phyloP scores from a whole-genome alignment of 2,888 invertebrate genomes.

The Limnephilus marmoratus region DNA sequence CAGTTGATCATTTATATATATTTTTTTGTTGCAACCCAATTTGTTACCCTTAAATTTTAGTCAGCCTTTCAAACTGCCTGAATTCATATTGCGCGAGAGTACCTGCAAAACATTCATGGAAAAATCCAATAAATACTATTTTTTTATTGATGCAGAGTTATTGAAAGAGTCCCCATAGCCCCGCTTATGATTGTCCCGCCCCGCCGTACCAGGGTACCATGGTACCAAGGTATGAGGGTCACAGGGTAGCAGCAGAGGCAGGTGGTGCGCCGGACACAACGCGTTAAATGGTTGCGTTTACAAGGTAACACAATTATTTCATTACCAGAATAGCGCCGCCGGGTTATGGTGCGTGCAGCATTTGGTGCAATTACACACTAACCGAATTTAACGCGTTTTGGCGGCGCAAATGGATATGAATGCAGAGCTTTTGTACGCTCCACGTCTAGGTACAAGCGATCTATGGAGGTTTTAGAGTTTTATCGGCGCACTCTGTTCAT shows the following conservation, averaged over 20 bases:
- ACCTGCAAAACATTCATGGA: not conserved
- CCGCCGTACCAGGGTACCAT: not conserved
- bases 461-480: not conserved
- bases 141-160: not conserved
- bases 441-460: not conserved
- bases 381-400: constrained; percentile 17
- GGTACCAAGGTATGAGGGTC: not conserved
- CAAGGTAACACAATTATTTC: constrained; percentile 60
- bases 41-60: too few relatives aligned
- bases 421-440: not conserved
- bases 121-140: not conserved
- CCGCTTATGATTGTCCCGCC: not conserved
- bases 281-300: constrained; percentile 54
- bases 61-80: too few relatives aligned
- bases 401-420: not conserved
- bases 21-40: too few relatives aligned
- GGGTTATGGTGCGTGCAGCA: constrained; percentile 35
- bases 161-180: not conserved
- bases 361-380: constrained; percentile 12
- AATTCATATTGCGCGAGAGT: too few relatives aligned
- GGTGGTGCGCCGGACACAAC: constrained; percentile 22
- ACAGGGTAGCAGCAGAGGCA: not conserved
- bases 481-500: not conserved
- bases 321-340: constrained; percentile 51
- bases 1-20: too few relatives aligned